These are phyloP conservation scores for Phrynosoma platyrhinos DNA, from an alignment of 2,113 vertebrate genomes.

Conservation along the genomic window DNA sequence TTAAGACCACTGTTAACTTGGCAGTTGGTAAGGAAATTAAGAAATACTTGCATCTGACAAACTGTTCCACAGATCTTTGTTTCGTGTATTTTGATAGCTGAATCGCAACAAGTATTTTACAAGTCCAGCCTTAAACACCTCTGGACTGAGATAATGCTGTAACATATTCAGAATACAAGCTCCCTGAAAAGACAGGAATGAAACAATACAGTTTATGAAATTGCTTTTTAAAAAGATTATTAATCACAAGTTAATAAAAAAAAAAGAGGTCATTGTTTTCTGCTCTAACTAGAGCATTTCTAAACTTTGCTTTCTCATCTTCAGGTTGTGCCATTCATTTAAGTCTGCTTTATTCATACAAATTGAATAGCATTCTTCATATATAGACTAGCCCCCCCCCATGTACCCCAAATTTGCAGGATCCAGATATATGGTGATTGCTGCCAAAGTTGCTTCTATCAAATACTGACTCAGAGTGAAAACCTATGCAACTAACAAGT, in stretches of 20 bases:
- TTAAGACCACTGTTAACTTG: rapidly evolving
- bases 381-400: neutral
- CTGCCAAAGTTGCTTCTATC: too few relatives aligned
- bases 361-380: neutral
- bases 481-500: too few relatives aligned
- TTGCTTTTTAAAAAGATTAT: neutral
- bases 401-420: too few relatives aligned
- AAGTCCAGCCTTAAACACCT: slow-evolving; percentile 87
- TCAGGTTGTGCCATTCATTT: neutral
- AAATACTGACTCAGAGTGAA: too few relatives aligned
- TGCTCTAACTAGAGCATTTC: neutral
- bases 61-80: slow-evolving; percentile 88
- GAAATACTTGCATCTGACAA: slow-evolving; percentile 82
- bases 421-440: too few relatives aligned
- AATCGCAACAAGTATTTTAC: slow-evolving; percentile 85
- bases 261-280: neutral
- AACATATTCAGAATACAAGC: slow-evolving; percentile 93
- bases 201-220: neutral
- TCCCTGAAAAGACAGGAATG: slow-evolving; percentile 78
- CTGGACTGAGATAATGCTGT: slow-evolving; percentile 84
- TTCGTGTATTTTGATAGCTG: slow-evolving; percentile 90
- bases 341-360: neutral
- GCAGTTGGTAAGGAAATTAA: neutral
- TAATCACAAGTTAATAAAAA: neutral
- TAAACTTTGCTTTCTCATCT: neutral